Evolutionary conservation across 1,140 invertebrate genomes (phyloP).

Genomic region (Pygmarrhopalites habei): DNA sequence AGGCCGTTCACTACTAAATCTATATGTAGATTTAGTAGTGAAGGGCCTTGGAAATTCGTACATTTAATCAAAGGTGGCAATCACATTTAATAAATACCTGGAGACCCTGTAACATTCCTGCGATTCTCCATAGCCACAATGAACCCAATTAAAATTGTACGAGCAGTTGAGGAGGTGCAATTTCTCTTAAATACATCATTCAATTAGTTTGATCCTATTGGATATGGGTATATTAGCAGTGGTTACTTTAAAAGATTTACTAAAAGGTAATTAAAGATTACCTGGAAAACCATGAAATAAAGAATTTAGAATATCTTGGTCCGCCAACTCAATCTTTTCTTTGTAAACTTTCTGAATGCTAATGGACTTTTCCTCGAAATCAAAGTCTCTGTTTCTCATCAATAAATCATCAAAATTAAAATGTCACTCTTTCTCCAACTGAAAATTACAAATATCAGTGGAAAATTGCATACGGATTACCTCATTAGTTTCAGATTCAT

Average conservation of each 20-base stretch:
- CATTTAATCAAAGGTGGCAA: no score
- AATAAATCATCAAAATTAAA: no score
- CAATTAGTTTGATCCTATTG: background rate
- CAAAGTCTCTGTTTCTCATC: no score
- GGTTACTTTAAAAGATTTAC: background rate
- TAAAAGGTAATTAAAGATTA: slow-evolving; percentile 40
- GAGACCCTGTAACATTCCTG: no score
- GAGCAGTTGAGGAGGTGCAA: slow-evolving; percentile 59
- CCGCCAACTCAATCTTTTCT: slow-evolving; percentile 85
- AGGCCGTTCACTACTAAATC: no score
- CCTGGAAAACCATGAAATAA: slow-evolving; percentile 84
- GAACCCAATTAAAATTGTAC: slow-evolving; percentile 68
- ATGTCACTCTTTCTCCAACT: no score
- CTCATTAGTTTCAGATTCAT: slow-evolving; percentile 93
- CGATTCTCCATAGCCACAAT: slow-evolving; percentile 54
- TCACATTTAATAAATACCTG: no score
- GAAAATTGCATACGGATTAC: no score
- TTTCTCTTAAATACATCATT: slow-evolving; percentile 53
- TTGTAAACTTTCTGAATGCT: slow-evolving; percentile 79
- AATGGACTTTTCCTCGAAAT: slow-evolving; percentile 74
- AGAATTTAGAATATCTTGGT: slow-evolving; percentile 95
- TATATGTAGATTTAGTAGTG: no score
- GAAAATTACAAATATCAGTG: no score
- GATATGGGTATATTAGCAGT: background rate
- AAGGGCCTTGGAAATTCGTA: no score